Percentiles rank a stretch among this genome's conserved stretches.
Conservation (phyloP, 2,113 vertebrate genomes). For the Corythornis cristatus region DNA sequence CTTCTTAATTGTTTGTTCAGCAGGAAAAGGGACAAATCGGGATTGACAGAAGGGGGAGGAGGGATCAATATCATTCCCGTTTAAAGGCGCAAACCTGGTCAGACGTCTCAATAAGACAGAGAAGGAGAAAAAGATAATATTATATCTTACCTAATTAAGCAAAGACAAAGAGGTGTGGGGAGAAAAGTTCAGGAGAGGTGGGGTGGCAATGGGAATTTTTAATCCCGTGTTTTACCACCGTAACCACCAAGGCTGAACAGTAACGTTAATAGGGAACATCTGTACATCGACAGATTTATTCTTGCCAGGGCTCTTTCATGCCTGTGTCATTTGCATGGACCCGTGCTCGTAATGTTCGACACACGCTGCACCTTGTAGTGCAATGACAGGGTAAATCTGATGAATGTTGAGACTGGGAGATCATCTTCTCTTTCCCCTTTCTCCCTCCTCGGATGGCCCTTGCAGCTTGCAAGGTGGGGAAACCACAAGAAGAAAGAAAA, state of each 20-base stretch:
- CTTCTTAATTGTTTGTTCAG: slow-evolving; percentile 54
- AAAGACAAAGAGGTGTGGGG: slow-evolving; percentile 65
- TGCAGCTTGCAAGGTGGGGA: slow-evolving; percentile 2
- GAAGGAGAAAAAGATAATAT: slow-evolving; percentile 12
- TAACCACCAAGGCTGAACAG: slow-evolving; percentile 57
- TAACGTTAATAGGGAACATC: slow-evolving; percentile 60
- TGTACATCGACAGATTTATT: slow-evolving; percentile 64
- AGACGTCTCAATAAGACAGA: slow-evolving; percentile 45
- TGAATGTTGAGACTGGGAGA: not conserved
- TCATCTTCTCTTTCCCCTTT: not conserved
- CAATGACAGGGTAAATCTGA: slow-evolving; percentile 8
- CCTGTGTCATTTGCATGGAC: slow-evolving; percentile 44
- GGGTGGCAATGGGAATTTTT: slow-evolving; percentile 39
- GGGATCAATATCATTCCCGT: slow-evolving; percentile 48
- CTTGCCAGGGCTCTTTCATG: slow-evolving; percentile 35
- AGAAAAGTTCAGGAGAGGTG: slow-evolving; percentile 51
- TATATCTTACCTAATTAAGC: slow-evolving; percentile 55
- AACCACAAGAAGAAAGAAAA: not conserved
- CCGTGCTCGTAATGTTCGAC: slow-evolving; percentile 22
- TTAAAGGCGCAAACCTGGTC: slow-evolving; percentile 13
- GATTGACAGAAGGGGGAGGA: slow-evolving; percentile 48
- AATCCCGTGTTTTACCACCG: slow-evolving; percentile 13
- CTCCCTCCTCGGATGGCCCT: not conserved
- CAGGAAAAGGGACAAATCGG: slow-evolving; percentile 47
- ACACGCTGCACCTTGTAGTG: not conserved